Evolutionary conservation across 2,797 vertebrate species (phyloP).

Genomic region (Halcyon chelicuti): DNA sequence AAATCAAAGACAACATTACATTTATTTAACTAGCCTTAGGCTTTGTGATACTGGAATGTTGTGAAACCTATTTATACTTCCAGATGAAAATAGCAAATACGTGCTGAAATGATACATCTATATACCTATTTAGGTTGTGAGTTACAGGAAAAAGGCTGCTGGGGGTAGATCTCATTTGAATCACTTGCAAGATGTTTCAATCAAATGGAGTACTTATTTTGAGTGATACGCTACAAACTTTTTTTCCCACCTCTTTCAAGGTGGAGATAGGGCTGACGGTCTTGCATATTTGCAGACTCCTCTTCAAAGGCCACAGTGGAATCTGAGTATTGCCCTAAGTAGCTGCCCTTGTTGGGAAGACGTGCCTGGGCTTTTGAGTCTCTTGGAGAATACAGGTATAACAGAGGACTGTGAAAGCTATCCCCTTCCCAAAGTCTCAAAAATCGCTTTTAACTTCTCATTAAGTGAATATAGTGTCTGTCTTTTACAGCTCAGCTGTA

Average conservation of each 20-base stretch:
- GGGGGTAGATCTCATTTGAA: background rate
- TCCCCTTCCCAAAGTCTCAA: background rate
- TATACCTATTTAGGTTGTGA: rapidly evolving
- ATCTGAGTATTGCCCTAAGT: background rate
- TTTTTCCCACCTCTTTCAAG: background rate
- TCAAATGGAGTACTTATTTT: background rate
- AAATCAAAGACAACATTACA: background rate
- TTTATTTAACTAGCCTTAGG: background rate
- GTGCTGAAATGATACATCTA: background rate
- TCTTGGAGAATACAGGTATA: background rate
- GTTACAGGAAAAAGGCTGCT: background rate
- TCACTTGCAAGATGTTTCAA: background rate
- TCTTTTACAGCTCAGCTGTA: background rate
- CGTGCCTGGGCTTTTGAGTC: background rate
- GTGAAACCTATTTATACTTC: background rate
- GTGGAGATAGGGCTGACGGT: background rate
- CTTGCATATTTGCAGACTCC: background rate
- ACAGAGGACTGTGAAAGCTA: background rate
- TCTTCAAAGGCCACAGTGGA: background rate
- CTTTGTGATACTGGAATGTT: background rate
- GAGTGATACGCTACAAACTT: background rate
- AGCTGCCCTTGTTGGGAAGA: background rate
- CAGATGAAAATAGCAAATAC: background rate
- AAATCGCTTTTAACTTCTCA: background rate
- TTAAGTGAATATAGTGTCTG: background rate